Evolutionary conservation across 1,140 invertebrate species (phyloP), one percentile per base, ranked within the genome.

Genomic region (Rhagoletis zephyria): DNA sequence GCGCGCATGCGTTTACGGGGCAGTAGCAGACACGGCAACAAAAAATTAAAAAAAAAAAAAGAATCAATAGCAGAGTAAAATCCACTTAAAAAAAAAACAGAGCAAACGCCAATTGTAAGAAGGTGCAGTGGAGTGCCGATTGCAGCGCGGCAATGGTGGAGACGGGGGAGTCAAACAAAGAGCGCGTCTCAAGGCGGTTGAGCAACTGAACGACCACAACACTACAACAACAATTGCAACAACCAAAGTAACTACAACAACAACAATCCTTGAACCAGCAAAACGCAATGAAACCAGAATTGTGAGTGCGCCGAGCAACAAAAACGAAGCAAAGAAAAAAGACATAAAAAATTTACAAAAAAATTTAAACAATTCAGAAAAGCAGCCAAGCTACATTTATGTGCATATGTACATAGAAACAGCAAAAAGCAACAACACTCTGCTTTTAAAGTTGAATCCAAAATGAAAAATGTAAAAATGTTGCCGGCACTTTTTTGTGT

Each of bases 221-320:
- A n/a, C 42, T n/a, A 51, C 45, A 81, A 56, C 42, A 56, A 81
- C 74, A 81, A 19, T 48, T 56, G 51, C 45, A 7, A 81, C 30
- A 30, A 30, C 30, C 30, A 30, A 30, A 30, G 30, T 30, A 30
- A n/a, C 42, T n/a, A 51, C 45, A 81, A 56, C 42, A 56, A 81
- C 74, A 81, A 19, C 74, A 81, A n/a, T 16, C 6, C 51, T 81
- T 48, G 74, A 81, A 48, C n/a, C 48, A 51, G 45, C 74, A 51
- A 81, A 30, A 56, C 74, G 74, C 51, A 81, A 81, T 16, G 74
- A 81, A 81, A 81, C 74, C 74, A 81, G 74, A 81, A 81, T 81
- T 81, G 45, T 19, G 30, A 30, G 48, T 81, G 74, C 48, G 19
- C 48, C n/a, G 48, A 51, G n/a, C 48, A 59, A 51, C 74, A 63